Evolutionary conservation across 1,140 invertebrate genomes (phyloP), one percentile per base, ranked within the genome.

Genomic region (Linepithema humile): DNA sequence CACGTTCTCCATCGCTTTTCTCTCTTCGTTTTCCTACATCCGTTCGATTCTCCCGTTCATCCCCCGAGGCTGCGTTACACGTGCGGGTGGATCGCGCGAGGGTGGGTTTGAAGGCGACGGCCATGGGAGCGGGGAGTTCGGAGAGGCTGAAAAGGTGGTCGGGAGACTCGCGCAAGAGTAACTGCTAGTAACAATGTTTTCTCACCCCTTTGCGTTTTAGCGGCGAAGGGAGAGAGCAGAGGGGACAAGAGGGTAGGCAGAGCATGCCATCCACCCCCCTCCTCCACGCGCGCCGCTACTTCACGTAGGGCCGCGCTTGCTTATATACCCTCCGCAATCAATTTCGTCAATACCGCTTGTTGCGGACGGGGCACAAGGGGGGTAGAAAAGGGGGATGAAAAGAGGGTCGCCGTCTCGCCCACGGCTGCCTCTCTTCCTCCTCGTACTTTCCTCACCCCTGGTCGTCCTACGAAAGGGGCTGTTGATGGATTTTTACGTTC

Each of bases 281-380:
- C 57, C 65, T 45, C 64, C 73, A 43, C 85, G 75, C 85, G 70
- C 72, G 55, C 60, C 72, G 57, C 83, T 43, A 85, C 85, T 82
- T 85, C 82, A 84, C 72, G 70, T 64, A 55, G 29, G 82, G 78
- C 84, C 73, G 59, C 64, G 87, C 88, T 92, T 88, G 90, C 87
- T 92, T 92, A 92, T 91, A 91, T 87, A 91, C 85, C 88, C 87
- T 89, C 90, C 89, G 89, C 93, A 93, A 93, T 93, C 93, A 93
- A 93, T 93, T 93, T 93, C 92, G 91, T 93, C 92, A 93, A 93
- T 93, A 93, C 91, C 90, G 92, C 91, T 93, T 93, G 92, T 92
- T 93, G 92, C 90, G 88, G 91, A 91, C 86, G 90, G 87, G 87
- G 88, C 70, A 75, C 20, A 67, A 86, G 43, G 88, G 90, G 89